Base-by-base conservation (phyloP, 1,140 invertebrate genomes). In the Drosophila novamexicana region DNA sequence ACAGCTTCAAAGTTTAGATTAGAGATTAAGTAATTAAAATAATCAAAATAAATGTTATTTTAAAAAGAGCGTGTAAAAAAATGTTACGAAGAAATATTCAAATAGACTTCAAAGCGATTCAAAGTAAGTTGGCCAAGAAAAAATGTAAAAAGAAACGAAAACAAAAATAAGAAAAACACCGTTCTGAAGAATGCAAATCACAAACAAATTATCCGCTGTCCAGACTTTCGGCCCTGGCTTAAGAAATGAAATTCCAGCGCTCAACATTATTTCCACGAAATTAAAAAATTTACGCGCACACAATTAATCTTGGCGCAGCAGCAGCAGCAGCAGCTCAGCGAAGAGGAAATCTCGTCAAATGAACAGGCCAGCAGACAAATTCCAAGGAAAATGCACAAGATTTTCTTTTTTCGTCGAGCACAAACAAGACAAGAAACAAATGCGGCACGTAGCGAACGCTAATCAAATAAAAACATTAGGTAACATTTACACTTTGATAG, bases 381-480 rank as follows among this genome's bases (percentile, higher is more conserved):
- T 85, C 71, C 63, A 50, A 68, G 75, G 75, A 85, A 85, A 85
- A 79, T 83, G 84, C 79, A 74, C 69, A 77, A 81, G 64, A 84
- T 74, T 75, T 65, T 70, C 77, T 56, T 57, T 8, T 54, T 47
- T 10, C n/a, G 22, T 34, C 3, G 29, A 29, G 58, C 47, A 32
- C 57, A 44, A 53, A 61, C 47, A 63, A 61, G 53, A 58, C 18
- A 42, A 68, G 56, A 53, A 78, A 68, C 69, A 78, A 86, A 71
- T 76, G 82, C 73, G 82, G 83, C 83, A 88, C 83, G 83, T 88
- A 83, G 79, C 83, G 56, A 86, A 71, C 83, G 83, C 83, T 88
- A 88, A 88, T 88, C 83, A 88, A 88, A 88, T 88, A 89, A 88
- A 88, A 88, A 88, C 84, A 89, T 88, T 89, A 79, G 81, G 78